Conservation (phyloP, 2,113 vertebrate species). For the Ictalurus punctatus region DNA sequence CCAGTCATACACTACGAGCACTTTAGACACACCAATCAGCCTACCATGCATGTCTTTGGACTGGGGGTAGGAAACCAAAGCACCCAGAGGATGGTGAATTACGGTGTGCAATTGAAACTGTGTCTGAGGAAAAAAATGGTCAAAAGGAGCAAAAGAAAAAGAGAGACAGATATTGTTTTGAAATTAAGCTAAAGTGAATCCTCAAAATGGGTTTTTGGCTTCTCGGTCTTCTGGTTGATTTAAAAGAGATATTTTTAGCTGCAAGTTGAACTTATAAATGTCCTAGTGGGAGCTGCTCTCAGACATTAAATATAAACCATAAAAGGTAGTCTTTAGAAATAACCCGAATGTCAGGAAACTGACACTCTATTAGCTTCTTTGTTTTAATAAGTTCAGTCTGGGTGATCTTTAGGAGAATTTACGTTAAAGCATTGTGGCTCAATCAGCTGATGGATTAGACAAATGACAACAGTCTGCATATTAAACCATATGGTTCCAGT, state of each 20-base stretch:
- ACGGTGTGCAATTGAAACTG: neutral
- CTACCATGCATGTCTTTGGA: no score
- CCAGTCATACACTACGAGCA: no score
- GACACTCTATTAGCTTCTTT: neutral
- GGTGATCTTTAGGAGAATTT: conserved; percentile 2
- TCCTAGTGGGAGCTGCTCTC: neutral
- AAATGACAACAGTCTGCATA: conserved; percentile 10
- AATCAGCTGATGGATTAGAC: conserved; percentile 4
- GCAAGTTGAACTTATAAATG: conserved; percentile 26
- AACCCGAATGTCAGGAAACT: neutral
- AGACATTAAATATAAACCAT: neutral
- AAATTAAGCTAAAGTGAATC: neutral
- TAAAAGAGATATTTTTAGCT: neutral
- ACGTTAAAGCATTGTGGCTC: neutral
- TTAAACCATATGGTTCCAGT: conserved; percentile 16
- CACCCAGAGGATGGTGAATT: no score
- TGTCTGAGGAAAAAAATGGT: neutral
- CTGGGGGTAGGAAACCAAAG: no score
- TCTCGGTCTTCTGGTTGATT: neutral
- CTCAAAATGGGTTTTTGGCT: neutral
- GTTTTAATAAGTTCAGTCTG: conserved; percentile 20
- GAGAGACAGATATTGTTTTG: neutral
- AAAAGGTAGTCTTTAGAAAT: neutral
- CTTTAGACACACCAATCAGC: no score
- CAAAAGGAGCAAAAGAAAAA: neutral